These are phyloP conservation scores for Orthonychiurus folsomi DNA, from an alignment of 2,888 invertebrate genomes.

Conservation along the genomic window DNA sequence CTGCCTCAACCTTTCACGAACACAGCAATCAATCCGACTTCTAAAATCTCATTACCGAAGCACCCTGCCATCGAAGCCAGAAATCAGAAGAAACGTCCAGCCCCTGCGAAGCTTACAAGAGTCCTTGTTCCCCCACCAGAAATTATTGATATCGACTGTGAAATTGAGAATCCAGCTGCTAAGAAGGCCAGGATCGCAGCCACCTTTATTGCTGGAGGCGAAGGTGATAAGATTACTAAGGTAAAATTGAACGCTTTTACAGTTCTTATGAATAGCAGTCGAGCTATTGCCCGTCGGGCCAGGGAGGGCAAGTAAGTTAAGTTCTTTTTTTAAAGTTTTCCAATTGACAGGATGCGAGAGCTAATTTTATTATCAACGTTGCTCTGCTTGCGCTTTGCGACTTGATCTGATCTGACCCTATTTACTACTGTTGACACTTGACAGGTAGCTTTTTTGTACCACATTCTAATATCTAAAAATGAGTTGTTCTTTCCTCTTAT, in stretches of 20 bases:
- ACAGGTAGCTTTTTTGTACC: no score
- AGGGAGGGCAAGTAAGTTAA: no score
- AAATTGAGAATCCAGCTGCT: background rate
- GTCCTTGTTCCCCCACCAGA: background rate
- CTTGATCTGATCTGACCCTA: no score
- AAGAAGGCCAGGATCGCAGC: background rate
- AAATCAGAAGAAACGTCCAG: background rate
- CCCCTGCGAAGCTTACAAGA: background rate
- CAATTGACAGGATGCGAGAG: no score
- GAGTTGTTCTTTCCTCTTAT: no score
- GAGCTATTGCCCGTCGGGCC: slow-evolving; percentile 21
- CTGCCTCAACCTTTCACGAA: background rate
- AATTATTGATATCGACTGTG: background rate
- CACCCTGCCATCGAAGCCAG: background rate
- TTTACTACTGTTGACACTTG: no score
- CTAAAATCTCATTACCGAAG: no score
- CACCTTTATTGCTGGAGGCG: no score
- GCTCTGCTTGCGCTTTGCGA: no score
- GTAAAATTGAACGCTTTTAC: slow-evolving; percentile 29
- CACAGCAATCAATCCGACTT: background rate
- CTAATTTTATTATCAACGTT: no score
- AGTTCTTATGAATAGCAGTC: slow-evolving; percentile 31
- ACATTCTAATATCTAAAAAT: no score
- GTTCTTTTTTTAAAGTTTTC: no score
- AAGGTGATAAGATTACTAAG: background rate